Conservation (phyloP, 2,113 vertebrate genomes). For the Cephalophus harveyi region DNA sequence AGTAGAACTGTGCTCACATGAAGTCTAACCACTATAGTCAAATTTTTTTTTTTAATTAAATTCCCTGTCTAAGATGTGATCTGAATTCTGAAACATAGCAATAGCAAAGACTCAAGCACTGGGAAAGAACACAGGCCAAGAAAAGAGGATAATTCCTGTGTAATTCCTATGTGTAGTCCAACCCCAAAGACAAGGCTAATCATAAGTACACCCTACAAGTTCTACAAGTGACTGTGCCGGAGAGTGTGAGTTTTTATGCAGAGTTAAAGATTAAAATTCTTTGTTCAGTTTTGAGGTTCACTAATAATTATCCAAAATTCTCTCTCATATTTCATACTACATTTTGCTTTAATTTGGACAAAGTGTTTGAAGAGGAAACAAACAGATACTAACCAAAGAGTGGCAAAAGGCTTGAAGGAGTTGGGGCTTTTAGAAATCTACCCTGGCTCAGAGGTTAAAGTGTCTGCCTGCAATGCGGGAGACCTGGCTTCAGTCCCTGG, state of each 20-base stretch:
- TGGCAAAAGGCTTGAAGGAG: background rate
- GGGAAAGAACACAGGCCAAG: background rate
- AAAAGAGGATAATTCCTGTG: background rate
- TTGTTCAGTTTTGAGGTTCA: background rate
- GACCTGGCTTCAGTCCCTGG: too few species aligned
- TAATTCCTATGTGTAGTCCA: background rate
- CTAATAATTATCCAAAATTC: background rate
- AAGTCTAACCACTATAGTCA: background rate
- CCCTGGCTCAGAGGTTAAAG: background rate
- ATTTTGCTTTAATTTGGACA: background rate
- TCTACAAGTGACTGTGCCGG: background rate
- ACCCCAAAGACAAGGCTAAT: background rate
- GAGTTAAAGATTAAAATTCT: background rate
- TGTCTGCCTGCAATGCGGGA: too few species aligned
- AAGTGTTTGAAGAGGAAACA: background rate
- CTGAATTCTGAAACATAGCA: background rate
- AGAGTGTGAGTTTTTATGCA: background rate
- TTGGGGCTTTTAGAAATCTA: background rate
- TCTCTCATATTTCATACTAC: background rate
- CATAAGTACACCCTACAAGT: background rate
- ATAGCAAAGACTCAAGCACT: background rate
- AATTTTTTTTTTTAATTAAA: background rate
- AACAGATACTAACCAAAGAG: background rate
- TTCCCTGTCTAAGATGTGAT: background rate
- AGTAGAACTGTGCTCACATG: background rate